Evolutionary conservation across 1,140 invertebrate species (phyloP).

Genomic region (Saccostrea echinata): DNA sequence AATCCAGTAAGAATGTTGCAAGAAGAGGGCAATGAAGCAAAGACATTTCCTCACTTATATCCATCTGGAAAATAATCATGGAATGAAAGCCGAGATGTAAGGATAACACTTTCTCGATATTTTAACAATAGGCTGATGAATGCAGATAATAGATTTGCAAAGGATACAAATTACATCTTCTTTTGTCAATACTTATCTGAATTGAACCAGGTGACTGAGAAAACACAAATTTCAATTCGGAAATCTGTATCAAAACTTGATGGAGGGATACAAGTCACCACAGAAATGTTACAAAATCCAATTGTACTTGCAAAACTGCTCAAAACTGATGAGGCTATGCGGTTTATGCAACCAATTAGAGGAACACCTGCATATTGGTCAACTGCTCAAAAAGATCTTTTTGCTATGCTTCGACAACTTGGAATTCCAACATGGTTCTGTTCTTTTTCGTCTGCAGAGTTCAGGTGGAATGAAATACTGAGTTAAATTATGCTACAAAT

Average conservation of each 20-base stretch:
- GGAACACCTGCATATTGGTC: slow-evolving; percentile 59
- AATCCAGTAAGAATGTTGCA: slow-evolving; percentile 44
- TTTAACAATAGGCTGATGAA: slow-evolving; percentile 50
- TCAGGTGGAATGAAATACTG: slow-evolving; percentile 55
- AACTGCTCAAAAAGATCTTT: slow-evolving; percentile 57
- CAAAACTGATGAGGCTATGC: slow-evolving; percentile 55
- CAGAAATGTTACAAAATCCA: slow-evolving; percentile 38
- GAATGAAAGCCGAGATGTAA: slow-evolving; percentile 27
- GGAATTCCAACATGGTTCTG: slow-evolving; percentile 56
- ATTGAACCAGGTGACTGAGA: slow-evolving; percentile 45
- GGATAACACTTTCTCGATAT: slow-evolving; percentile 40
- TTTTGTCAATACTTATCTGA: slow-evolving; percentile 50
- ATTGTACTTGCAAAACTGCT: slow-evolving; percentile 38
- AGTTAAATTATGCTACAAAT: slow-evolving; percentile 31
- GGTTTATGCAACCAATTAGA: slow-evolving; percentile 56
- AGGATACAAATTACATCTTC: slow-evolving; percentile 50
- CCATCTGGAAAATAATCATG: slow-evolving; percentile 43
- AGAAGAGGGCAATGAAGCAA: slow-evolving; percentile 47
- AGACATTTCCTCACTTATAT: slow-evolving; percentile 43
- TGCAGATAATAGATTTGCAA: slow-evolving; percentile 49
- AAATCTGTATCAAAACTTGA: slow-evolving; percentile 3
- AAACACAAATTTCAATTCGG: slow-evolving; percentile 52
- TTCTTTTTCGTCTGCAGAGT: slow-evolving; percentile 61
- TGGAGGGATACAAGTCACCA: slow-evolving; percentile 29
- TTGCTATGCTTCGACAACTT: slow-evolving; percentile 65